Evolutionary conservation across 2,888 invertebrate genomes (phyloP).

Genomic region (Limnephilus lunatus): DNA sequence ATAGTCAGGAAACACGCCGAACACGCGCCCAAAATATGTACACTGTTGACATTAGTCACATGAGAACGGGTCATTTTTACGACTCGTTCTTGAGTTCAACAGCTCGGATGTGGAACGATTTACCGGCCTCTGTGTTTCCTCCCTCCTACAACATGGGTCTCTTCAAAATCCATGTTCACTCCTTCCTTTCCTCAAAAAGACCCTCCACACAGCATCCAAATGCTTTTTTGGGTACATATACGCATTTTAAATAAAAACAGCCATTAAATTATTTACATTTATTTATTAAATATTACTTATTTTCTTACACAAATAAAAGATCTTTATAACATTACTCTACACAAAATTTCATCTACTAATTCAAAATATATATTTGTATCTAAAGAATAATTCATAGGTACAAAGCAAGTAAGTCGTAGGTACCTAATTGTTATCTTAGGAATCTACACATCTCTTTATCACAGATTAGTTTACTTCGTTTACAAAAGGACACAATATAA

Average conservation of each 20-base stretch:
- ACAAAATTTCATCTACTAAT: not conserved
- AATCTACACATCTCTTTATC: constrained; percentile 7
- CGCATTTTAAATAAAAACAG: not conserved
- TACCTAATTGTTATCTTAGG: not conserved
- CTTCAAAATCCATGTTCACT: no score
- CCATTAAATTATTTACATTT: not conserved
- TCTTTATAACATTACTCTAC: not conserved
- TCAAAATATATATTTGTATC: not conserved
- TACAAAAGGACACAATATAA: not conserved
- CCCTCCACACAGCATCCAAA: no score
- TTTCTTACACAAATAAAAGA: constrained; percentile 2
- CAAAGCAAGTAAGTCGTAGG: not conserved
- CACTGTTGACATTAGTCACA: no score
- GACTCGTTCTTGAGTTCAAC: no score
- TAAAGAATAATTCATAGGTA: not conserved
- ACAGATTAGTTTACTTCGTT: constrained; percentile 9
- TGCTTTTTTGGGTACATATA: not conserved
- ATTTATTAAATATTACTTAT: not conserved
- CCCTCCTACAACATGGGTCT: no score
- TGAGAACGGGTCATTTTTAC: no score
- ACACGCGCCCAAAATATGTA: no score
- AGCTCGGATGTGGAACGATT: no score
- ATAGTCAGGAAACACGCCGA: no score
- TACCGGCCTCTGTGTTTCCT: no score
- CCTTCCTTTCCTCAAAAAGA: no score